These are phyloP conservation scores for Strigamia maritima DNA, from an alignment of 2,888 invertebrate genomes.

Conservation along the genomic window DNA sequence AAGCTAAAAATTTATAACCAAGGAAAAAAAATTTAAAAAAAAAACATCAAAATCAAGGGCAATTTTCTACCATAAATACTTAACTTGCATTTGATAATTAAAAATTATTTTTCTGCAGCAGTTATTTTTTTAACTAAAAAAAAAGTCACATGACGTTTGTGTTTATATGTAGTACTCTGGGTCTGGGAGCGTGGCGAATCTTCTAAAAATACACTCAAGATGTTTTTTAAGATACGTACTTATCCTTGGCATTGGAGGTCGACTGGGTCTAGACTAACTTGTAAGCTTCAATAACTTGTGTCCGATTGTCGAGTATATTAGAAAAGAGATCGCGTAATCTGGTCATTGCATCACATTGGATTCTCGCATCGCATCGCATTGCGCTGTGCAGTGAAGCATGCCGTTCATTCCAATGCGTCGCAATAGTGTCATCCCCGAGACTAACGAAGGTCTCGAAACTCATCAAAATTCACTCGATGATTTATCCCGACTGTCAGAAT, in stretches of 20 bases:
- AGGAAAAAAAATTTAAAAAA: too few species aligned
- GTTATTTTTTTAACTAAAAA: background rate
- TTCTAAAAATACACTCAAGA: constrained; percentile 15
- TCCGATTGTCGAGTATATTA: background rate
- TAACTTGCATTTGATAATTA: too few species aligned
- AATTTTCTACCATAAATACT: too few species aligned
- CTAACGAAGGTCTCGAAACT: background rate
- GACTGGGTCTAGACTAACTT: background rate
- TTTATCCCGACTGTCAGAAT: background rate
- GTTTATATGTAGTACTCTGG: background rate
- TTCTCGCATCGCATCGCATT: background rate
- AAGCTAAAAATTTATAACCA: background rate
- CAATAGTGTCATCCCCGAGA: constrained; percentile 25
- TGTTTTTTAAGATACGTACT: background rate
- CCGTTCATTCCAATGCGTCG: background rate
- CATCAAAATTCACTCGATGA: background rate
- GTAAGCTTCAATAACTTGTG: background rate
- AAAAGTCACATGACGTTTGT: background rate
- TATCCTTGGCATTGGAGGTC: constrained; percentile 4
- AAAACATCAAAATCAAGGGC: too few species aligned
- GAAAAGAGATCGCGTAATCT: background rate
- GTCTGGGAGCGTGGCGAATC: background rate
- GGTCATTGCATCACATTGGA: background rate
- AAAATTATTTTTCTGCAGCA: too few species aligned
- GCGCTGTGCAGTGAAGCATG: background rate